Evolutionary conservation across 2,797 vertebrate genomes (phyloP), one percentile per base, ranked within the genome.

Genomic region (Astyanax mexicanus): DNA sequence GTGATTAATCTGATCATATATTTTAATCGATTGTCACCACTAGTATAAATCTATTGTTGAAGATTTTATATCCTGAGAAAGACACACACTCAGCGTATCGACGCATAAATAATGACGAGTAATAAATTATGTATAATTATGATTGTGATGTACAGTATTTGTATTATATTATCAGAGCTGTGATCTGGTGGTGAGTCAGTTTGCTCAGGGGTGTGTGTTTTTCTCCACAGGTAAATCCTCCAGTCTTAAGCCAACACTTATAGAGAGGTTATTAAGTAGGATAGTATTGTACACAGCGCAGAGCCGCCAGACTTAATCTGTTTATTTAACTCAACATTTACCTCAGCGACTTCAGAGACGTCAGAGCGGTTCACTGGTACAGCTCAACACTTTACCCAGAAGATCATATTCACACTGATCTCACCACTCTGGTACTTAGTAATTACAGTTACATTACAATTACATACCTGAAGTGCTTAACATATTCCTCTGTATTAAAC

Each of bases 161-260:
- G 51, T 51, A 52, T 25, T 52, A 10, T 25, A 23, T 25, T 52
- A 23, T 21, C 4, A 49, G n/a, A 3, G n/a, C 3, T 19, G 29
- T 10, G 0, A 37, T 29, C 6, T 60, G 57, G 8, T 17, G 4
- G 2, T 37, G 0, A n/a, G 57, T n/a, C 29, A 11, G 12, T 60
- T 29, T 60, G 57, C 29, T 60, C 57, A 60, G 57, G 9, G 60
- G 57, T 60, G 32, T 60, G 29, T 60, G 32, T 10, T 13, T 58
- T 57, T 27, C 52, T 23, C 1, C 25, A 1, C 6, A 29, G 54
- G 25, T 3, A 12, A 12, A 23, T 54, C 51, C 12, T n/a, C 3
- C 51, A 23, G 23, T 3, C 21, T 23, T 54, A 54, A 54, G 13
- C 11, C 8, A 54, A 29, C 23, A 25, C 52, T 19, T n/a, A n/a